phyloP scores from a whole-genome alignment of 1,140 invertebrate genomes.

The Portunus trituberculatus region DNA sequence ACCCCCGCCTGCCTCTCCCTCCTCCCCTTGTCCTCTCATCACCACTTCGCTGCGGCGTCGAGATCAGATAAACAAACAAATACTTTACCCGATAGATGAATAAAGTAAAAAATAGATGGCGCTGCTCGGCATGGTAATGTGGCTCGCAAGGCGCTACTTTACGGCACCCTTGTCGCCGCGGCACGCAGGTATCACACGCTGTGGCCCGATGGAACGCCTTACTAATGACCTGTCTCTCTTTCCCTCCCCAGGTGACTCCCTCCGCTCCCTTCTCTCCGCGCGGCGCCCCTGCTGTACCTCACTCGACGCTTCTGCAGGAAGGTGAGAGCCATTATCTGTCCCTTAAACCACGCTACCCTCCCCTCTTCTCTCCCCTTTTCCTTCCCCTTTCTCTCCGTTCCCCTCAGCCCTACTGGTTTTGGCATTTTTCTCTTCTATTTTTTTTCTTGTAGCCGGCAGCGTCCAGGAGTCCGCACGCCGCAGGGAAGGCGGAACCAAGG shows the following conservation, averaged over 20 bases:
- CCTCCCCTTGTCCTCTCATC: background rate
- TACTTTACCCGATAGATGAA: background rate
- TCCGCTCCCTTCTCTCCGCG: background rate
- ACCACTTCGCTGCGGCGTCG: background rate
- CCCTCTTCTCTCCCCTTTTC: background rate
- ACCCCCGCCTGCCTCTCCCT: background rate
- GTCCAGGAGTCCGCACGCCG: no score
- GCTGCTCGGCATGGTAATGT: background rate
- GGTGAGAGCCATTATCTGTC: background rate
- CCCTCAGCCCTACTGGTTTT: background rate
- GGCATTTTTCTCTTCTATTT: background rate
- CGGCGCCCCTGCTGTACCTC: background rate
- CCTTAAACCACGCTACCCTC: background rate
- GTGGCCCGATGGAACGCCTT: background rate
- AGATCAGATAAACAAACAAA: background rate
- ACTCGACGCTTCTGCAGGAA: background rate
- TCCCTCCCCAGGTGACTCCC: background rate
- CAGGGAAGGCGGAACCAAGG: no score
- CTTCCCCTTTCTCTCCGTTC: background rate
- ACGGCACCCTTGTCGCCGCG: no score
- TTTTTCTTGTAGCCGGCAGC: background rate
- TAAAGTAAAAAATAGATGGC: background rate
- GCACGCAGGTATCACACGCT: no score
- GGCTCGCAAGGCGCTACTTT: background rate
- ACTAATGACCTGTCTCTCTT: background rate